phyloP scores from a whole-genome alignment of 2,113 vertebrate species.

The Nesogale talazaci region DNA sequence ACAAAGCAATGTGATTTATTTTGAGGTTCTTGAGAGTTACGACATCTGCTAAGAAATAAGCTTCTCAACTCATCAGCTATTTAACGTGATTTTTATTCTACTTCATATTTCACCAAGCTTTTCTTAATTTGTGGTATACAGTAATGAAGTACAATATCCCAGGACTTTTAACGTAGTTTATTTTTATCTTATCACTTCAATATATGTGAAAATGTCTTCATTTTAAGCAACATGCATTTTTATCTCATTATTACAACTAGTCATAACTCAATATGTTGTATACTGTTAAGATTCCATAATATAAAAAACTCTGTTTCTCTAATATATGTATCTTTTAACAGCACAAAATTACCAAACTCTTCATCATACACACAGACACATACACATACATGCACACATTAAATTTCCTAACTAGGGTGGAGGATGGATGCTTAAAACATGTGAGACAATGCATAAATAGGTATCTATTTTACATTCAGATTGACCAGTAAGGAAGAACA shows the following conservation, averaged over 20 bases:
- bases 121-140: background rate
- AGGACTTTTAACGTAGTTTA: background rate
- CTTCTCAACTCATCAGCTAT: background rate
- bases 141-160: background rate
- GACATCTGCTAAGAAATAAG: background rate
- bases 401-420: too few species aligned
- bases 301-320: background rate
- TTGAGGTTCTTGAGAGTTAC: constrained; percentile 1
- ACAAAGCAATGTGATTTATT: constrained; percentile 9
- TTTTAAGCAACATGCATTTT: background rate
- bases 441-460: too few species aligned
- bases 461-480: background rate
- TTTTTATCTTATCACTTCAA: background rate
- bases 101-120: background rate
- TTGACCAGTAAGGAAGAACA: background rate
- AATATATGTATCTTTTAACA: background rate
- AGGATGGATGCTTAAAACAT: too few species aligned
- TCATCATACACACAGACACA: too few species aligned
- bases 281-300: background rate
- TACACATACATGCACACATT: too few species aligned
- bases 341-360: constrained; percentile 16
- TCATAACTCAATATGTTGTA: background rate
- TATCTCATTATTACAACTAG: background rate
- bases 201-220: background rate
- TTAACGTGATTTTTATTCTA: background rate